These are phyloP conservation scores for Mohoua ochrocephala DNA, from an alignment of 2,113 vertebrate species.

Conservation along the genomic window DNA sequence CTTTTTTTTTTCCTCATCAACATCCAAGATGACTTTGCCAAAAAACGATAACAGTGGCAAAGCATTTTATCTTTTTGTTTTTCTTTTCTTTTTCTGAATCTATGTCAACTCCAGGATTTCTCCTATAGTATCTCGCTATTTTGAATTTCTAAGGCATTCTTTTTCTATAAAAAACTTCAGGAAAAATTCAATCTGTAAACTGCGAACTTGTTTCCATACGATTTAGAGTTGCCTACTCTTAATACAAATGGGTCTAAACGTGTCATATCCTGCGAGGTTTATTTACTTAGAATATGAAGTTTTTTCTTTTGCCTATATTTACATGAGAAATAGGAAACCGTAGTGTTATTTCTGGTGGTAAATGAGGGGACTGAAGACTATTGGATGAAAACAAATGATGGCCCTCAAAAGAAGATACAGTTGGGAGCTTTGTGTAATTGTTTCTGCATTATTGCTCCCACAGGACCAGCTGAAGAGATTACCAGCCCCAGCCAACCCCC, in stretches of 20 bases:
- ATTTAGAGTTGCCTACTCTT: neutral
- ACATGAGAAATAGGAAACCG: neutral
- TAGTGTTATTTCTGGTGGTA: neutral
- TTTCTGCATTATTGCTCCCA: constrained; percentile 35
- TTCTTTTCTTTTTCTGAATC: neutral
- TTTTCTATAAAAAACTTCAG: neutral
- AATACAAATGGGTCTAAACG: neutral
- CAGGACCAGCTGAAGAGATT: constrained; percentile 53
- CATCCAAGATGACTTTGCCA: neutral
- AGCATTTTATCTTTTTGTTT: neutral
- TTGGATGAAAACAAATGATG: constrained; percentile 29
- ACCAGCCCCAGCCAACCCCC: constrained; percentile 24
- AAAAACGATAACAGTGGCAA: neutral
- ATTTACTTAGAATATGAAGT: neutral
- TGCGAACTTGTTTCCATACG: neutral
- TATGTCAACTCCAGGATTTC: neutral
- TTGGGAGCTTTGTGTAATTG: constrained; percentile 32
- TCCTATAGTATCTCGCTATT: neutral
- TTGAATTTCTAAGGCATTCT: constrained; percentile 20
- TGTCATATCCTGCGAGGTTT: neutral
- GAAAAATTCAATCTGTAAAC: neutral
- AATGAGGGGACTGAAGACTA: constrained; percentile 7
- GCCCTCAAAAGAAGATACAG: constrained; percentile 52
- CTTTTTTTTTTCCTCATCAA: neutral
- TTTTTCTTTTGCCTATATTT: constrained; percentile 12